Evolutionary conservation across 92 coral and sea anemone genomes (phyloP).

Genomic region (Porites divaricata): DNA sequence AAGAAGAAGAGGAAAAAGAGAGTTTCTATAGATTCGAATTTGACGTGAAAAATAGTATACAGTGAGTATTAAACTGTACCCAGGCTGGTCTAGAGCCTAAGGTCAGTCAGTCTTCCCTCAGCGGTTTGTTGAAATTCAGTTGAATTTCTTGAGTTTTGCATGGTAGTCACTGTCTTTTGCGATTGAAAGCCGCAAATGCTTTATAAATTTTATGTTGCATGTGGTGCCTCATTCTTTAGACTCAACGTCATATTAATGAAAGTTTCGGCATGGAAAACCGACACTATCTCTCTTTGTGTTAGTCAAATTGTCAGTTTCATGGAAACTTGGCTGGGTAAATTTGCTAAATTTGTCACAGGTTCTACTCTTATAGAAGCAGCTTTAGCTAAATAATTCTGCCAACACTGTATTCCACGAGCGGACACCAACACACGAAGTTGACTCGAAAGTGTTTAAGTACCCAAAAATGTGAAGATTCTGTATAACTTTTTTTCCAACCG

Average conservation of each 20-base stretch:
- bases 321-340: not conserved
- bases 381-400: not conserved
- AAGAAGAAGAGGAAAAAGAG: not conserved
- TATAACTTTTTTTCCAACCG: not conserved
- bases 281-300: not conserved
- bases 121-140: not conserved
- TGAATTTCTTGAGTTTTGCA: not conserved
- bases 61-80: not conserved
- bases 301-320: not conserved
- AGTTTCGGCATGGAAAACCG: no score
- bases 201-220: not conserved
- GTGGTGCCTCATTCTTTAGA: not conserved
- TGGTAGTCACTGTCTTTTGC: not conserved
- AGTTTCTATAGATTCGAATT: no score
- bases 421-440: not conserved
- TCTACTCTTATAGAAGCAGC: not conserved
- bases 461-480: not conserved
- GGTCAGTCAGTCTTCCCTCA: not conserved
- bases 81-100: not conserved
- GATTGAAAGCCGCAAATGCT: not conserved
- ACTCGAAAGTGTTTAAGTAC: not conserved
- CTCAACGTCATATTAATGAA: not conserved
- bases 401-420: not conserved
- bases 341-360: not conserved
- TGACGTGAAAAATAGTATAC: slow-evolving; percentile 14